Evolutionary conservation across 1,140 invertebrate genomes (phyloP).

Genomic region (Ips nitidus): DNA sequence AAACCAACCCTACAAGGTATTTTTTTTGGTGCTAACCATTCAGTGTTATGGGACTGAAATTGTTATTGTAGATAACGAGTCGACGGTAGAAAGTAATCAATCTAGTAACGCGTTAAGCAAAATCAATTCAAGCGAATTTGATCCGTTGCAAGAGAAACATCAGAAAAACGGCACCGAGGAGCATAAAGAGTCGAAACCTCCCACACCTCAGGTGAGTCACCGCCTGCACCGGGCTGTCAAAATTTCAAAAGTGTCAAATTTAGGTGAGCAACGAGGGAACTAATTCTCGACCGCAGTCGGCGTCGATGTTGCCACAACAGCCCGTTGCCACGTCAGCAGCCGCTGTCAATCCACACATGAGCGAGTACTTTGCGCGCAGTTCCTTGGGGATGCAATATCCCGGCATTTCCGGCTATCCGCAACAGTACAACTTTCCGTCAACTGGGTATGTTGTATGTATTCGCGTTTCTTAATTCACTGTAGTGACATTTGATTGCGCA

Average conservation of each 20-base stretch:
- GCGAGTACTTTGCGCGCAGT: conserved; percentile 43
- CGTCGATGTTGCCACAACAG: conserved; percentile 27
- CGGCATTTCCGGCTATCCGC: conserved; percentile 41
- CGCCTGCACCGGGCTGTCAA: neutral
- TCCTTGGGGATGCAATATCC: conserved; percentile 39
- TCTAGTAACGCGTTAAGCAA: conserved; percentile 41
- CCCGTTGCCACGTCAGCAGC: conserved; percentile 19
- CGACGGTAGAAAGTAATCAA: neutral
- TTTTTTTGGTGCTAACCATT: neutral
- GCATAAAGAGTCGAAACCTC: conserved; percentile 41
- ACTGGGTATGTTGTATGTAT: conserved; percentile 40
- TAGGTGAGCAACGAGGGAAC: conserved; percentile 36
- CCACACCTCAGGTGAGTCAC: conserved; percentile 38
- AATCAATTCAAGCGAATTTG: conserved; percentile 52
- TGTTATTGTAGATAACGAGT: no score
- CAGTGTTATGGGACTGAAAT: no score
- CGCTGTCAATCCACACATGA: conserved; percentile 33
- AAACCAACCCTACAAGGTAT: conserved; percentile 25
- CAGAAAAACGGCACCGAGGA: conserved; percentile 43
- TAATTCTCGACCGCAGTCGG: conserved; percentile 40
- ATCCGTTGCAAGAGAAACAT: conserved; percentile 51
- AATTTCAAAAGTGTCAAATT: neutral
- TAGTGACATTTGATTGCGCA: conserved; percentile 13
- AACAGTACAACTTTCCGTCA: conserved; percentile 43
- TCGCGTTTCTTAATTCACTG: conserved; percentile 27